Evolutionary conservation across 1,140 invertebrate genomes (phyloP), one percentile per base, ranked within the genome.

Genomic region (Thalassaphorura encarpata): DNA sequence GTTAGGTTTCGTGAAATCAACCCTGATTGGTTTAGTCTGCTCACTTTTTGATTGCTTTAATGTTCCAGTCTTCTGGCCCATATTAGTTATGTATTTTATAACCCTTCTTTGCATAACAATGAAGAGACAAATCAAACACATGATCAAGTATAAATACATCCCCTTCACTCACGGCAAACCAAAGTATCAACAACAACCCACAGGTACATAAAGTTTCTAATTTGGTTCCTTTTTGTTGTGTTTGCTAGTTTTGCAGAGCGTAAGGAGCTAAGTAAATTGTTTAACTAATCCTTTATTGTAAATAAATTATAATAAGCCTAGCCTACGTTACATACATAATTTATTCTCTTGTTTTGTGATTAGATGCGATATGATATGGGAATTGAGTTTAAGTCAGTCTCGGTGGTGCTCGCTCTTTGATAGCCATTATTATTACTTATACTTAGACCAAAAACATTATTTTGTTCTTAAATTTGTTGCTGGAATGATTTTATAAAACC

Each of bases 111-210:
- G 89, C 73, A 89, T 99, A 66, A 99, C 96, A 46, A 99, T 99
- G 96, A 99, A 97, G 74, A 83, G 93, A 69, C 97, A 99, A 80
- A 99, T 99, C 67, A 96, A 88, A 92, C 96, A 99, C 76, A 99
- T 99, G 97, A 91, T 99, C 67, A 96, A 93, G 75, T 98, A 99
- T 75, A 84, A 85, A 72, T 99, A 99, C 75, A 76, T 99, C 70
- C 97, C 96, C 55, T 99, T 99, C 74, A 97, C 94, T 29, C 85
- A 91, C 72, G 94, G 94, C 61, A 99, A 99, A 76, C 92, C 89
- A 67, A 86, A 84, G 71, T 97, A 90, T 72, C 83, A 87, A 73
- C 61, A 46, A 33, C 21, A 52, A 33, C 51, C 52, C 19, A 57
- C 56, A 8, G 18, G n/a, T 36, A 36, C n/a, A n/a, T 36, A 36